Evolutionary conservation across 2,113 vertebrate species (phyloP).

Genomic region (Amphilophus citrinellus): DNA sequence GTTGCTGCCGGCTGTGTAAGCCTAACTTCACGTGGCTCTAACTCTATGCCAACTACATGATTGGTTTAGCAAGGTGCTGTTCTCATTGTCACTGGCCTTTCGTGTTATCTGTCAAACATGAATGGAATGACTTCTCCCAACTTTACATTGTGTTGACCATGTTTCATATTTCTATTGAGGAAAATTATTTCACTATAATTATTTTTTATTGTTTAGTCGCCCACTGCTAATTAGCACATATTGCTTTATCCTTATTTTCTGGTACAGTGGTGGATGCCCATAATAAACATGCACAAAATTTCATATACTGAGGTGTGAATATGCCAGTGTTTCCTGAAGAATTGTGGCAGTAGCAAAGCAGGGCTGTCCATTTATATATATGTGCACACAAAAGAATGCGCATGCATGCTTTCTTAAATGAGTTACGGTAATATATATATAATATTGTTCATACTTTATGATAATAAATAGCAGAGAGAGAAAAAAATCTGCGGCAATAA

Average conservation of each 20-base stretch:
- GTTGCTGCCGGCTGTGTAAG: not conserved
- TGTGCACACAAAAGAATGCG: not conserved
- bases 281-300: not conserved
- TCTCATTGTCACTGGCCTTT: not conserved
- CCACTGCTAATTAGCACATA: not conserved
- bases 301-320: not conserved
- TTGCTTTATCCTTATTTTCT: not conserved
- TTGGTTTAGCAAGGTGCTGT: not conserved
- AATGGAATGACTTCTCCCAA: not conserved
- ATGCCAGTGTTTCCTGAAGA: not conserved
- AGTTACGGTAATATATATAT: not conserved
- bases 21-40: not conserved
- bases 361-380: not conserved
- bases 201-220: not conserved
- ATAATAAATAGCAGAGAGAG: not conserved
- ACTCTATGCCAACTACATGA: not conserved
- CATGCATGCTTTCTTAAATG: not conserved
- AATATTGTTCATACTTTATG: not conserved
- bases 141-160: not conserved
- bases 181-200: not conserved
- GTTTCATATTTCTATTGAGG: not conserved
- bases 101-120: not conserved
- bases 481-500: not conserved
- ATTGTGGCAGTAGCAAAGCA: not conserved
- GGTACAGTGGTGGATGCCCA: not conserved